Evolutionary conservation across 2,888 invertebrate species (phyloP), one percentile per base, ranked within the genome.

Genomic region (Bellardia pandia): DNA sequence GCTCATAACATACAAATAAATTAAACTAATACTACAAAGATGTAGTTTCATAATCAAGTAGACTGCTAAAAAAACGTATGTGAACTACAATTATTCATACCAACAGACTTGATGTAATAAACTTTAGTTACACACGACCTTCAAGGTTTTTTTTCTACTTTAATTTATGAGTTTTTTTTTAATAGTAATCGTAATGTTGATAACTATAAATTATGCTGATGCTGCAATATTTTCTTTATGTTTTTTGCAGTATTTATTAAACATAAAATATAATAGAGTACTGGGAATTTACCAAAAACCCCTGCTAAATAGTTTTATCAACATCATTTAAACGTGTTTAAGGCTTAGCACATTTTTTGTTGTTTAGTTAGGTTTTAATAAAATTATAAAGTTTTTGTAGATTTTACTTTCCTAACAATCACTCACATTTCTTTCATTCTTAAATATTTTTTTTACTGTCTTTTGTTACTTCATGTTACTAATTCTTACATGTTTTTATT

Each of bases 11-110:
- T 56, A 56, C 16, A 56, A 9, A 16, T 16, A 42, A 1, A 16
- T 16, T 23, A 23, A 42, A 23, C 23, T 66, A 7, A 48, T 14
- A 68, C 23, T 13, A 68, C 7, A 33, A 58, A 69, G 48, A 71
- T 60, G 6, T 7, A 48, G 53, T 62, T 78, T 71, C 33, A 78
- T 37, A 68, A 78, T 48, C 45, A 56, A 8, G 23, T 66, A n/a
- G 14, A n/a, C 13, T 40, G 53, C 30, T 16, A 23, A 48, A 76
- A 51, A 14, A 60, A 48, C 51, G 16, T 64, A 56, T 71, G 53
- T 62, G 42, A 83, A 83, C 68, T 76, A 13, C 42, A 82, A 76
- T 76, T 53, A 11, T 82, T 60, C 58, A 45, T 45, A 72, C 14
- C 14, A 42, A 13, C 51, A 33, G 16, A 51, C 62, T 53, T 48